Evolutionary conservation across 2,113 vertebrate species (phyloP).

Genomic region (Synodontis membranacea): DNA sequence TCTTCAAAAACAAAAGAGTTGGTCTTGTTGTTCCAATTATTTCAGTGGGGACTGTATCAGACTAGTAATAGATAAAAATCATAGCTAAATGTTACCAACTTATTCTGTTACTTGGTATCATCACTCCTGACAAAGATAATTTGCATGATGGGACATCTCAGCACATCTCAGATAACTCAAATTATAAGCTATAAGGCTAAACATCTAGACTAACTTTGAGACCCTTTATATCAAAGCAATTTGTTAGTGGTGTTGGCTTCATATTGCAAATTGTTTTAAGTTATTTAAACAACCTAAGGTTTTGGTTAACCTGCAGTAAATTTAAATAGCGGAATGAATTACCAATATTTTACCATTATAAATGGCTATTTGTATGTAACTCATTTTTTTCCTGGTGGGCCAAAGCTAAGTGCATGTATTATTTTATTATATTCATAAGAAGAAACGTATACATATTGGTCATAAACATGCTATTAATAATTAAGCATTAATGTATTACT

Average conservation of each 20-base stretch:
- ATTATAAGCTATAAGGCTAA: neutral
- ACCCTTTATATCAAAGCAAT: neutral
- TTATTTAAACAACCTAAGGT: neutral
- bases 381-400: neutral
- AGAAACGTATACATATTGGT: neutral
- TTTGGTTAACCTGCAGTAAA: neutral
- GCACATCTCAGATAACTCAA: neutral
- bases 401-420: neutral
- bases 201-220: neutral
- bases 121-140: neutral
- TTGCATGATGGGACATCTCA: neutral
- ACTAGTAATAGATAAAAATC: neutral
- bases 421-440: neutral
- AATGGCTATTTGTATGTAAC: neutral
- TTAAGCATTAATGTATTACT: neutral
- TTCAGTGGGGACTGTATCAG: neutral
- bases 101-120: neutral
- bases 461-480: neutral
- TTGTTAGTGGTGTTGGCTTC: neutral
- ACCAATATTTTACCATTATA: neutral
- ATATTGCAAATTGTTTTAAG: neutral
- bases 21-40: neutral
- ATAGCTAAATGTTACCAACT: neutral
- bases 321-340: neutral
- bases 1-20: neutral